A percentile compares a stretch with the other conserved stretches of the same genome.
phyloP scores from a whole-genome alignment of 2,797 vertebrate species.

The Chrysocyon brachyurus region DNA sequence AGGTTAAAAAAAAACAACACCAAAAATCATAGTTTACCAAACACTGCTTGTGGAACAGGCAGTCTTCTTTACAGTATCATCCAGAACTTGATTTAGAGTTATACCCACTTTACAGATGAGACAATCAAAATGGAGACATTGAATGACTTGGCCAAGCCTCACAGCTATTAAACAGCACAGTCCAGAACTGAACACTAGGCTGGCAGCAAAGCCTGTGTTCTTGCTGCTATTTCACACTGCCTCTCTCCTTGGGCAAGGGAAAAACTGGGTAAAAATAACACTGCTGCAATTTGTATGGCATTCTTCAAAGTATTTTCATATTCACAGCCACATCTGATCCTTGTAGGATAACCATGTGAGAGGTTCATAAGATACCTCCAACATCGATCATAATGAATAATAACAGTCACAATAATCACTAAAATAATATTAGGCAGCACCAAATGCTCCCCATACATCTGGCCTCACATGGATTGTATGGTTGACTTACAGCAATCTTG shows the following conservation, averaged over 20 bases:
- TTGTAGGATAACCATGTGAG: neutral
- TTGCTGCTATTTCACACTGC: neutral
- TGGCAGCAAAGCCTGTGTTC: neutral
- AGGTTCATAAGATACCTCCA: neutral
- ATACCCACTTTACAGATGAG: slow-evolving; percentile 30
- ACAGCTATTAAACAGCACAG: neutral
- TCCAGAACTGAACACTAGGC: neutral
- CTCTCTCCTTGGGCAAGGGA: neutral
- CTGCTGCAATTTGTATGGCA: neutral
- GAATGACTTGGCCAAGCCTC: neutral
- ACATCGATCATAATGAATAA: neutral
- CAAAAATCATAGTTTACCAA: neutral
- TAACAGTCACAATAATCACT: neutral
- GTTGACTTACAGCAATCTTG: neutral
- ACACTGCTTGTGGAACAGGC: neutral
- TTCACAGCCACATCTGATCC: neutral
- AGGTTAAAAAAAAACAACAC: neutral
- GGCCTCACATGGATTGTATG: neutral
- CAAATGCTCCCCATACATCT: neutral
- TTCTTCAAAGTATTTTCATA: slow-evolving; percentile 47
- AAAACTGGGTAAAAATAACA: neutral
- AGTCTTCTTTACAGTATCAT: neutral
- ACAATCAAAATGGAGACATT: neutral
- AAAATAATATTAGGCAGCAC: neutral
- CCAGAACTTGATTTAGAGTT: slow-evolving; percentile 16